These are phyloP conservation scores for Psilopsiagon aurifrons DNA, from an alignment of 2,113 vertebrate species.

Conservation along the genomic window DNA sequence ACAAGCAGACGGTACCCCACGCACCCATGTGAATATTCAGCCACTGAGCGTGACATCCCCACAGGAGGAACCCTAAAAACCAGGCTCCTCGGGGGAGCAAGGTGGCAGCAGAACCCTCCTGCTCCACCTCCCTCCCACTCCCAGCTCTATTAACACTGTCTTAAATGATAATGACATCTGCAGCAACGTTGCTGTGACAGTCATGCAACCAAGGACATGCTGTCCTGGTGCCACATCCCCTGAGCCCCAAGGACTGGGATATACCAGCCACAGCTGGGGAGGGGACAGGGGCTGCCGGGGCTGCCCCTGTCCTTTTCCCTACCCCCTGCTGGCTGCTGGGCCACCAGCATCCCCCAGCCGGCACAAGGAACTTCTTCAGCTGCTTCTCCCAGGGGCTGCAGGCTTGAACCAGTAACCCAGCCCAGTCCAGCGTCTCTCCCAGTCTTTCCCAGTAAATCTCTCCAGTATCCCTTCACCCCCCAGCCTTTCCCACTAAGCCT, in stretches of 20 bases:
- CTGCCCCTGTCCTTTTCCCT: not conserved
- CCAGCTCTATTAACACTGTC: not conserved
- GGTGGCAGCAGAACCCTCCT: not conserved
- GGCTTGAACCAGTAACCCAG: not conserved
- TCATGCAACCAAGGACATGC: not conserved
- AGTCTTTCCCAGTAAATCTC: not conserved
- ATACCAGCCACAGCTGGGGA: not conserved
- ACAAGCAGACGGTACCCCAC: not conserved
- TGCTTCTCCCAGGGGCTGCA: not conserved
- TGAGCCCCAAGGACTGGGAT: not conserved
- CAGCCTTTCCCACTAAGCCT: not conserved
- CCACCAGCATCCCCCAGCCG: not conserved
- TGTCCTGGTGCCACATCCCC: not conserved
- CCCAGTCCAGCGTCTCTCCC: not conserved
- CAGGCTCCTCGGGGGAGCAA: not conserved
- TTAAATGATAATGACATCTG: not conserved
- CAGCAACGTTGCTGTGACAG: not conserved
- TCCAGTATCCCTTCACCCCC: not conserved
- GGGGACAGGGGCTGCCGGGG: accelerated
- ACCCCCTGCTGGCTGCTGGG: not conserved
- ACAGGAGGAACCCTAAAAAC: not conserved
- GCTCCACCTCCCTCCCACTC: not conserved
- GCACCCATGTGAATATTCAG: not conserved
- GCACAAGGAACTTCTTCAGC: not conserved
- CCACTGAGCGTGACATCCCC: accelerated